These are phyloP conservation scores for Podarcis raffonei DNA, from an alignment of 2,113 vertebrate genomes.

Conservation along the genomic window DNA sequence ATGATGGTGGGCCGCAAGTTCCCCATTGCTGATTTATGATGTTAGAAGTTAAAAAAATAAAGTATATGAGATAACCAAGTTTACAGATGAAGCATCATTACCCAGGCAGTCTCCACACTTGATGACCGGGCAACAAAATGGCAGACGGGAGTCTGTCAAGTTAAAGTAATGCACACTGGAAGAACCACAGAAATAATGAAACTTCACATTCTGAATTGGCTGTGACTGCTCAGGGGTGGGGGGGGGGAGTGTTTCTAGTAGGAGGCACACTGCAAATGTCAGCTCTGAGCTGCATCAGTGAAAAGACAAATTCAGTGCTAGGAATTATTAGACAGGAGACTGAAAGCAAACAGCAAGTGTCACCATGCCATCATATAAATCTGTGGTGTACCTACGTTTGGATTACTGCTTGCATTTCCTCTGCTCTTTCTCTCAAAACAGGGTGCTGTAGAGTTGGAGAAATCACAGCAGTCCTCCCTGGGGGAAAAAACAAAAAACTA, in stretches of 20 bases:
- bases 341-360: neutral
- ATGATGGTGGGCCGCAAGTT: neutral
- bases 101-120: neutral
- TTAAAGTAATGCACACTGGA: neutral
- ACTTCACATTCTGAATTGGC: neutral
- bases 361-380: neutral
- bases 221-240: neutral
- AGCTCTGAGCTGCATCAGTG: neutral
- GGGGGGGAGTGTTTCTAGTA: neutral
- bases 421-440: neutral
- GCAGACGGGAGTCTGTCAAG: neutral
- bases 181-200: neutral
- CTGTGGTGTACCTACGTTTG: neutral
- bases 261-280: neutral
- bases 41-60: neutral
- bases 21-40: neutral
- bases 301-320: constrained; percentile 1
- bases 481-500: no score
- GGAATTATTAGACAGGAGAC: neutral
- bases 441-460: neutral
- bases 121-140: neutral
- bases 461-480: neutral
- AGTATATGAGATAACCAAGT: neutral
- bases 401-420: neutral
- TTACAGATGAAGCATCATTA: neutral